A percentile compares a stretch with the other conserved stretches of the same genome.
phyloP scores from a whole-genome alignment of 1,140 invertebrate species.

The Hormaphis cornu region DNA sequence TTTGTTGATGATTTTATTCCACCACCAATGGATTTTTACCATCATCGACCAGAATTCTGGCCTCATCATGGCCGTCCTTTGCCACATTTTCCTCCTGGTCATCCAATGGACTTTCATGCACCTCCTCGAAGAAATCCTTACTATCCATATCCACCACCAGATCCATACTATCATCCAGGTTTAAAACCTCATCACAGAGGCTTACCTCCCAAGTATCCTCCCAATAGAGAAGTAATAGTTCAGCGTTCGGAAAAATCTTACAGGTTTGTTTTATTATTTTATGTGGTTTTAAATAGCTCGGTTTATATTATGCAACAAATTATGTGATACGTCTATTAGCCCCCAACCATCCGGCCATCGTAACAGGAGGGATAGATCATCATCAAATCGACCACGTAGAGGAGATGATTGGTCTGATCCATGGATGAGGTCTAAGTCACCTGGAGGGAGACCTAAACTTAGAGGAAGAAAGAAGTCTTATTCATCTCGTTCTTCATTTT shows the following conservation, averaged over 20 bases:
- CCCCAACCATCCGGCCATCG: conserved; percentile 29
- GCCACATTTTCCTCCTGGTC: conserved; percentile 30
- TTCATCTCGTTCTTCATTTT: conserved; percentile 66
- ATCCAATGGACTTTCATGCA: conserved; percentile 22
- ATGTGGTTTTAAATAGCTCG: background rate
- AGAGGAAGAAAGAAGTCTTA: conserved; percentile 52
- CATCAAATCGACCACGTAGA: conserved; percentile 41
- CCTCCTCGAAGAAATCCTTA: conserved; percentile 17
- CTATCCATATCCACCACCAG: conserved; percentile 15
- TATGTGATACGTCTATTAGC: background rate
- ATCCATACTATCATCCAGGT: conserved; percentile 21
- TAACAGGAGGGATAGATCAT: conserved; percentile 29
- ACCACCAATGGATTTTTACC: conserved; percentile 11
- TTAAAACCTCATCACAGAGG: conserved; percentile 27
- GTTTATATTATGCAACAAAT: background rate
- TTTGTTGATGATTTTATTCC: conserved; percentile 29
- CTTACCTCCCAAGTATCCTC: conserved; percentile 18
- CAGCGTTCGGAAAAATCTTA: conserved; percentile 52
- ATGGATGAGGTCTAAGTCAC: conserved; percentile 74
- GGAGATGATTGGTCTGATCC: conserved; percentile 87
- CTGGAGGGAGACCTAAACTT: conserved; percentile 45
- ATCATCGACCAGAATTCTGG: conserved; percentile 28
- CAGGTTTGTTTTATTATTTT: conserved; percentile 33
- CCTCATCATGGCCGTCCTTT: conserved; percentile 26
- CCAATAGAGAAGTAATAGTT: conserved; percentile 60